A percentile compares a stretch with the other conserved stretches of the same genome.
Evolutionary conservation across 2,888 invertebrate genomes (phyloP).

Genomic region (Lasioglossum pauxillum): DNA sequence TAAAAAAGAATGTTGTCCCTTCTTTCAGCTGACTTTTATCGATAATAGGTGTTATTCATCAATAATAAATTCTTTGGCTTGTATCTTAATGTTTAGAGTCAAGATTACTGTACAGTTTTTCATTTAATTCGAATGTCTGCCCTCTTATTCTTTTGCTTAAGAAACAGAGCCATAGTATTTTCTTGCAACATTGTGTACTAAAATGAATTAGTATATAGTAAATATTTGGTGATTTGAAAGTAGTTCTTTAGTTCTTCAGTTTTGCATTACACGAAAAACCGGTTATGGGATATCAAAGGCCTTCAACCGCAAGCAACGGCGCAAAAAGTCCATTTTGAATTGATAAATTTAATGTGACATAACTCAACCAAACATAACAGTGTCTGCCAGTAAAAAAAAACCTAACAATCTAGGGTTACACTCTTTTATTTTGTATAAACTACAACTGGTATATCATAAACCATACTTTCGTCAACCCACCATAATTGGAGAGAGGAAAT

Average conservation of each 20-base stretch:
- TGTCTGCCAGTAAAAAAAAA: not conserved
- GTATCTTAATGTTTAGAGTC: not conserved
- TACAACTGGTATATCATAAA: not conserved
- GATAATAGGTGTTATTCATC: not conserved
- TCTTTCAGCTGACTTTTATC: not conserved
- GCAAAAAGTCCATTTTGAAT: conserved; percentile 1
- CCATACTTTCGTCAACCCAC: not conserved
- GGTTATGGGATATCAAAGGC: not conserved
- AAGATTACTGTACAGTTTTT: not conserved
- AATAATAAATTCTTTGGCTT: not conserved
- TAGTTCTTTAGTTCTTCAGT: not conserved
- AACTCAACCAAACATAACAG: not conserved
- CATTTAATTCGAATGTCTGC: not conserved
- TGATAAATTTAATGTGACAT: conserved; percentile 1
- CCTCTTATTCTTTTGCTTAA: not conserved
- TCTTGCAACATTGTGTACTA: not conserved
- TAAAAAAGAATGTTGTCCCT: not conserved
- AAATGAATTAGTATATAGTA: not conserved
- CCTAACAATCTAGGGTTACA: not conserved
- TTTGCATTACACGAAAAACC: not conserved
- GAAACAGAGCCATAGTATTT: not conserved
- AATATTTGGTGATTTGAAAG: not conserved
- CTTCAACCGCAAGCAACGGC: not conserved
- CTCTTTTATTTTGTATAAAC: not conserved
- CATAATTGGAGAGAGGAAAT: not conserved